Evolutionary conservation across 2,797 vertebrate genomes (phyloP).

Genomic region (Nothura maculosa): DNA sequence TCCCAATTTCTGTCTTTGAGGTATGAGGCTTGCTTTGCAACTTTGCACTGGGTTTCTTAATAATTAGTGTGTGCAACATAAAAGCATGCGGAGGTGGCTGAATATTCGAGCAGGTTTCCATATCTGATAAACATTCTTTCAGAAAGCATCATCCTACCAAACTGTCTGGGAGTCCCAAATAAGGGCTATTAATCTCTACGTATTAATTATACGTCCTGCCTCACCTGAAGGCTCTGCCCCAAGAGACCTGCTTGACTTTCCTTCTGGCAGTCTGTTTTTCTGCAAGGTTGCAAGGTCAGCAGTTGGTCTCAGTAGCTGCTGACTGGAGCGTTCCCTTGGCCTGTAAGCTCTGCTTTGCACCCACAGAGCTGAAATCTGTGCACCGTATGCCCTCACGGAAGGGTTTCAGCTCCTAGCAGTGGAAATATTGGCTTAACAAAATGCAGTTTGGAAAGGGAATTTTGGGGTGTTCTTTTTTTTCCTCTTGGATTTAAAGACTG

Average conservation of each 20-base stretch:
- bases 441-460: background rate
- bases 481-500: background rate
- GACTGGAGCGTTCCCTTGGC: slow-evolving; percentile 54
- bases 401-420: background rate
- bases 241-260: background rate
- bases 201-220: background rate
- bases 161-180: background rate
- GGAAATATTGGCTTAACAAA: background rate
- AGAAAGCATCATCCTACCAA: background rate
- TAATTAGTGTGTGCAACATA: background rate
- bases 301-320: slow-evolving; percentile 42
- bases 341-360: slow-evolving; percentile 52
- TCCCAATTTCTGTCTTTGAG: background rate
- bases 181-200: background rate
- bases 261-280: background rate
- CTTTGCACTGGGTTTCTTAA: background rate
- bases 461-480: background rate
- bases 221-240: background rate
- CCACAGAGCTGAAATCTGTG: slow-evolving; percentile 70
- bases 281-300: slow-evolving; percentile 44
- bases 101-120: background rate
- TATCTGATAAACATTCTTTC: background rate
- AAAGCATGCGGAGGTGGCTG: background rate
- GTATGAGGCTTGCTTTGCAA: background rate
- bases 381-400: slow-evolving; percentile 39